These are phyloP conservation scores for Oncorhynchus masou DNA, from an alignment of 2,113 vertebrate species.

Conservation along the genomic window DNA sequence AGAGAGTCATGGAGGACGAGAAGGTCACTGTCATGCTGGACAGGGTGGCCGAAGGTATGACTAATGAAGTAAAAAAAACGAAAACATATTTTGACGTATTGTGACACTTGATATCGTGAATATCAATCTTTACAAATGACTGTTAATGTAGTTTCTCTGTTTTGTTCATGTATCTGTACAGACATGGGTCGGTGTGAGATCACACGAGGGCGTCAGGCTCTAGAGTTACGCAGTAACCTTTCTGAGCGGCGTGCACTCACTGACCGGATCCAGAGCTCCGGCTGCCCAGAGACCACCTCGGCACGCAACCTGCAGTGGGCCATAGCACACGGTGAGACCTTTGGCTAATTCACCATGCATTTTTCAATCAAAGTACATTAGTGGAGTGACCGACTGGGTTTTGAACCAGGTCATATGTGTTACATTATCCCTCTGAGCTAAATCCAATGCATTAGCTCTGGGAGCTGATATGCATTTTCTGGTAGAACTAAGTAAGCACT, in stretches of 20 bases:
- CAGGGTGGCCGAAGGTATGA: conserved; percentile 82
- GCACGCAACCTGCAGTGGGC: conserved; percentile 85
- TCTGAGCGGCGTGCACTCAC: conserved; percentile 82
- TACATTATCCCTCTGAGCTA: too few species aligned
- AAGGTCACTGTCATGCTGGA: conserved; percentile 87
- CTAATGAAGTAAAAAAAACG: neutral
- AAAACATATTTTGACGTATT: too few species aligned
- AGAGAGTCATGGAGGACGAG: conserved; percentile 79
- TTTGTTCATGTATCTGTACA: conserved; percentile 39
- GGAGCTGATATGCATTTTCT: too few species aligned
- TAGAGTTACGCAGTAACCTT: conserved; percentile 87
- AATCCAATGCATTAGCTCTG: too few species aligned
- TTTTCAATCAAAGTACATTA: too few species aligned
- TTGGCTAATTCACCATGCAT: neutral
- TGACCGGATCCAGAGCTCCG: conserved; percentile 61
- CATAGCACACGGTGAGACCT: conserved; percentile 76
- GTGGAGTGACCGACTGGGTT: neutral
- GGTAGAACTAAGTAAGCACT: neutral
- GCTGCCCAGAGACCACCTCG: conserved; percentile 65
- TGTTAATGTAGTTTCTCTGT: neutral
- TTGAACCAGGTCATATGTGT: too few species aligned
- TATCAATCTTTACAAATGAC: neutral
- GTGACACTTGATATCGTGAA: too few species aligned
- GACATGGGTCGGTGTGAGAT: conserved; percentile 85
- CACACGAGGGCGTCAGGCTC: conserved; percentile 80